Evolutionary conservation across 2,797 vertebrate species (phyloP).

Genomic region (Cynopterus sphinx): DNA sequence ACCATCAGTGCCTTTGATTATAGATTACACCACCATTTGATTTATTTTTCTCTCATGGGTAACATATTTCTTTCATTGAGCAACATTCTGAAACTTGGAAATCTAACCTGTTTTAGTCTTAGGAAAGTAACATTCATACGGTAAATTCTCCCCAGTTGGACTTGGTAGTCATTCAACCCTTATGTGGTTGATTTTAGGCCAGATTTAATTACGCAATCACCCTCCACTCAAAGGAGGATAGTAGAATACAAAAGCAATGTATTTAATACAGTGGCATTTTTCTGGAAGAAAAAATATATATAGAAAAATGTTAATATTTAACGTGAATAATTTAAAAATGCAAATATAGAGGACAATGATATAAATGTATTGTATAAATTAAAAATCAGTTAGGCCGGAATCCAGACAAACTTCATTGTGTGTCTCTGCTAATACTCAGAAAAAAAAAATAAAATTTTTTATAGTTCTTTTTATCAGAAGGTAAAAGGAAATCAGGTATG

Average conservation of each 20-base stretch:
- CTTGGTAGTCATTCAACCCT: constrained; percentile 85
- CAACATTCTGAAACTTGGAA: constrained; percentile 87
- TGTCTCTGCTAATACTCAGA: not conserved
- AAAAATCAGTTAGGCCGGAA: not conserved
- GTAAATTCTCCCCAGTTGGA: constrained; percentile 84
- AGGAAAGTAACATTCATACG: constrained; percentile 87
- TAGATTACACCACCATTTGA: constrained; percentile 84
- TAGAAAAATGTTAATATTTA: constrained; percentile 80
- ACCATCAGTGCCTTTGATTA: constrained; percentile 85
- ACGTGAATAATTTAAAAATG: constrained; percentile 65
- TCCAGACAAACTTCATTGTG: not conserved
- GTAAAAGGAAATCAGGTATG: constrained; percentile 17
- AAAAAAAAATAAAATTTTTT: not conserved
- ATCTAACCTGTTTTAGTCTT: constrained; percentile 88
- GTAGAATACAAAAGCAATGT: constrained; percentile 78
- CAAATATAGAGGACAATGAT: constrained; percentile 69
- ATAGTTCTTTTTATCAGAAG: not conserved
- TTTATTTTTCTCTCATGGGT: constrained; percentile 81
- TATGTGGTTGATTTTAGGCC: constrained; percentile 84
- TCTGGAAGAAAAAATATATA: constrained; percentile 79
- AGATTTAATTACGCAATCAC: constrained; percentile 86
- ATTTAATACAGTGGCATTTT: constrained; percentile 79
- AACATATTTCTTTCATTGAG: constrained; percentile 86
- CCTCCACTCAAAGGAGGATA: constrained; percentile 81
- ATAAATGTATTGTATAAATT: constrained; percentile 29